A percentile compares a stretch with the other conserved stretches of the same genome.
phyloP scores from a whole-genome alignment of 2,888 invertebrate genomes.

The Archips xylosteana region DNA sequence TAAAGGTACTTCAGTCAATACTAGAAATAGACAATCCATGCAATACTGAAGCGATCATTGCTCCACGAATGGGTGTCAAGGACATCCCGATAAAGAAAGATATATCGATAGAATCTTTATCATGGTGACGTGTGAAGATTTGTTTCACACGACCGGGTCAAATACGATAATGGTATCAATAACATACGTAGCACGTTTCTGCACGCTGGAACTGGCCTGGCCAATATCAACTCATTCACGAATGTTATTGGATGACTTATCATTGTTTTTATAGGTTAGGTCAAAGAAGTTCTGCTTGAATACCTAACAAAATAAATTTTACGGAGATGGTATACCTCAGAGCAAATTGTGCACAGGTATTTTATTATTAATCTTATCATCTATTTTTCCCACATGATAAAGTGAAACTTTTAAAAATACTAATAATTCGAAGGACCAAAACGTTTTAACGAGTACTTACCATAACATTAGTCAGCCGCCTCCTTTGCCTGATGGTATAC shows the following conservation, averaged over 20 bases:
- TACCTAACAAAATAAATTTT: no score
- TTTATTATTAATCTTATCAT: no score
- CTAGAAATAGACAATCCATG: constrained; percentile 4
- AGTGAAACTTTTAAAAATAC: no score
- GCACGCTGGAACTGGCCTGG: not conserved
- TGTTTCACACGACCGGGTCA: not conserved
- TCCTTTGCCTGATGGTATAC: not conserved
- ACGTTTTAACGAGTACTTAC: constrained; percentile 2
- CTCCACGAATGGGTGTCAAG: constrained; percentile 30
- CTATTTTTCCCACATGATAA: no score
- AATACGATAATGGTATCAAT: not conserved
- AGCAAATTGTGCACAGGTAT: no score
- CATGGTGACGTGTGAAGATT: constrained; percentile 5
- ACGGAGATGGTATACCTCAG: no score
- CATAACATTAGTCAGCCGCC: constrained; percentile 8
- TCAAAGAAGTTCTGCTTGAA: not conserved
- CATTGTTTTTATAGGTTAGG: not conserved
- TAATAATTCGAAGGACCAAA: not conserved
- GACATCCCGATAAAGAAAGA: constrained; percentile 25
- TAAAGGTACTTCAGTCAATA: not conserved
- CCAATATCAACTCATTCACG: not conserved
- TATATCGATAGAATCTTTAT: not conserved
- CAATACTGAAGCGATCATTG: constrained; percentile 32
- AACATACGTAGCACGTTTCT: not conserved
- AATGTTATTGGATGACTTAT: not conserved